Base-by-base conservation (phyloP, 1,140 invertebrate species). In the Ectropis grisescens region DNA sequence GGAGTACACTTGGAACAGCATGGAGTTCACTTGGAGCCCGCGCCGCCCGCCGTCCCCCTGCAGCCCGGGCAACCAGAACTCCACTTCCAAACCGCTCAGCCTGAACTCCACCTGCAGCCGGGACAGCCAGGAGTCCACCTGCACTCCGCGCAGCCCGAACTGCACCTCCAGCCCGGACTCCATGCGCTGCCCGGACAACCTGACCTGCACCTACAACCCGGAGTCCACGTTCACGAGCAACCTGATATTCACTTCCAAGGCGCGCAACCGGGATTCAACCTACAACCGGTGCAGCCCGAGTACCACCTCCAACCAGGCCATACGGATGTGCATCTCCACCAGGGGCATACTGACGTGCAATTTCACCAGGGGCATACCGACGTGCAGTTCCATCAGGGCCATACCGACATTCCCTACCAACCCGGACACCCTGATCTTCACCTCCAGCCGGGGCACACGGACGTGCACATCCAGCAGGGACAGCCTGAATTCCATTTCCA, bases 21-120 rank as follows among this genome's bases (percentile, higher is more conserved):
- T 4, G 29, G 40, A 2, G 7, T 43, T 6, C 50, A 48, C 11
- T 3, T 46, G 8, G 38, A 48, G 5, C 29, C 31, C 15, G 27
- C 19, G 8, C 38, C 37, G 10, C 36, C 40, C 15, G 22, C 19
- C 2, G 16, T 41, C 0, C 44, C 43, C n/a, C 11, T 43, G 2
- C 44, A 53, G 16, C 25, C 37, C 7, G 33, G 23, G 6, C 45
- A 48, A 29, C 38, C 46, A 6, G 35, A 26, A 11, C 11, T 50
- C 2, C 47, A 50, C 11, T 11, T 45, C 6, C 44, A 52, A 5
- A 29, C 29, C 2, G 37, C 14, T 11, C 43, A 46, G 14, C 33
- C 33, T 10, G 41, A 43, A 4, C 13, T 33, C 2, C 41, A 43
- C 25, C 14, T 43, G 8, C 29, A 37, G 6, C 31, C 35, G 11